Base-by-base conservation (phyloP, 2,888 invertebrate genomes). In the Volucella inflata region DNA sequence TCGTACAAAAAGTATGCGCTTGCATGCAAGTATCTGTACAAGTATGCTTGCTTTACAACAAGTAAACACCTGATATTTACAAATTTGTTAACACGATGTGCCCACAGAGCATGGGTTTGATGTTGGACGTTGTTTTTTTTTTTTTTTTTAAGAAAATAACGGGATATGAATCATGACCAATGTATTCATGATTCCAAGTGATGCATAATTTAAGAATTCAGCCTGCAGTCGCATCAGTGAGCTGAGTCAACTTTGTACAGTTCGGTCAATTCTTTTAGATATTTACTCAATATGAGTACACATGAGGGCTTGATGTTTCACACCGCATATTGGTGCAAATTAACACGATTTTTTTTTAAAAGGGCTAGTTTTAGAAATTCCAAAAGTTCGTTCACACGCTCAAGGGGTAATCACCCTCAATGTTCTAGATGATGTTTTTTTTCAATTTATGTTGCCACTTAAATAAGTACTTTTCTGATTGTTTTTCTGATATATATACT, bases 91-190 rank as follows among this genome's bases (percentile, higher is more conserved):
- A 88, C 88, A 88, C 88, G 87, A 87, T 85, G 83, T 87, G 67
- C 48, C 40, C 60, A 44, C 72, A 76, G 79, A 51, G 50, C 57
- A 50, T 68, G 57, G 84, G 88, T 81, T 76, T 79, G 70, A 68
- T 74, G 59, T 84, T 67, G 40, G 46, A 46, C 59, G 12, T 44
- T 36, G 14, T 71, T 64, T 65, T 75, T 59, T 77, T 70, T 64
- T 74, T 83, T 71, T 87, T 85, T 88, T 89, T 89, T 90, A 88
- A 89, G 88, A 89, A 90, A 88, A 89, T 91, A 91, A 91, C 91
- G 91, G 91, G 90, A 91, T 88, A 90, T 91, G 91, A 91, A 90
- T 91, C 91, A 91, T 90, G 91, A 91, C 90, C 90, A 89, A 90
- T 90, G 89, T 90, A 91, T 89, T 90, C 90, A 90, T 90, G 90